Percentiles rank a stretch among this genome's conserved stretches.
Conservation (phyloP, 2,113 vertebrate genomes). For the Hiodon alosoides region DNA sequence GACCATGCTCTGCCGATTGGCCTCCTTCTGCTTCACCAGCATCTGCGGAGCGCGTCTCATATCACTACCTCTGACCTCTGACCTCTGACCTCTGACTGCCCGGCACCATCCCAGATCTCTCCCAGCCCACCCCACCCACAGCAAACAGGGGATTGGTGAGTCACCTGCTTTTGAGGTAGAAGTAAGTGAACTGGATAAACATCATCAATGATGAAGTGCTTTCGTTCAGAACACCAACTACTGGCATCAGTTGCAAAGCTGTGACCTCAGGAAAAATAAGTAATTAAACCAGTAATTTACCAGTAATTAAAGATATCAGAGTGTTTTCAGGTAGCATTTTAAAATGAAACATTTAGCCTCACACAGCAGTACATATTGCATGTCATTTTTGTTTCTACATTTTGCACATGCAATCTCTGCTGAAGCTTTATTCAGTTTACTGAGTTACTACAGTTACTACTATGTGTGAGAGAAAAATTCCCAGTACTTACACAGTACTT, state of each 20-base stretch:
- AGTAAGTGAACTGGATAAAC: neutral
- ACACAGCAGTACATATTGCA: conserved; percentile 7
- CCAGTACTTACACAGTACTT: neutral
- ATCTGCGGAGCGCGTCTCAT: conserved; percentile 48
- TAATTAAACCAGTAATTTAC: no score
- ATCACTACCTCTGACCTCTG: no score
- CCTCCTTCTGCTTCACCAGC: conserved; percentile 74
- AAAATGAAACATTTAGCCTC: neutral
- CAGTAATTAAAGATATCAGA: conserved; percentile 18
- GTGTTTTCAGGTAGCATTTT: conserved; percentile 17
- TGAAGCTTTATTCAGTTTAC: neutral
- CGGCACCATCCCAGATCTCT: no score
- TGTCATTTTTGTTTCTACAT: neutral
- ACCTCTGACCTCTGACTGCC: neutral
- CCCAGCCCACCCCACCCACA: neutral
- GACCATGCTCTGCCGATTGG: conserved; percentile 68
- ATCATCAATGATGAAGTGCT: neutral
- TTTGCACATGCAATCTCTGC: neutral
- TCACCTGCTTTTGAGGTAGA: neutral
- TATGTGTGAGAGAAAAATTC: neutral
- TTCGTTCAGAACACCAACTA: neutral
- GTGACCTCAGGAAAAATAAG: no score
- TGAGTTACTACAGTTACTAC: no score
- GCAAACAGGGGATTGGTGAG: no score
- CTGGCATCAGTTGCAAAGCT: neutral